Conservation (phyloP, 2,113 vertebrate species). For the Solea solea region DNA sequence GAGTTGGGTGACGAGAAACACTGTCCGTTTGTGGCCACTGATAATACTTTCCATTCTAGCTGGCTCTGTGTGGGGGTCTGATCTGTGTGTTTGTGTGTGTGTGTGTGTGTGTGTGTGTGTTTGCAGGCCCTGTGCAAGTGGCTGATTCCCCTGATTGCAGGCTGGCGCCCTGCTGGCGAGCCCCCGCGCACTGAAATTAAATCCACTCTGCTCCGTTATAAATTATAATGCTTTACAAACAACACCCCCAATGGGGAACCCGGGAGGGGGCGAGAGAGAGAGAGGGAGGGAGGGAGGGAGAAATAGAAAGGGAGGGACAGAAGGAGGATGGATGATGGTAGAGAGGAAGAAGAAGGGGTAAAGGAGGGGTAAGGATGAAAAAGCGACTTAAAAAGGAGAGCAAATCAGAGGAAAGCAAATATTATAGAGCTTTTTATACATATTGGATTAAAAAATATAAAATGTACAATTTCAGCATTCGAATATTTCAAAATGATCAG, state of each 20-base stretch:
- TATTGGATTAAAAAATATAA: slow-evolving; percentile 6
- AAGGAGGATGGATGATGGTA: slow-evolving; percentile 2
- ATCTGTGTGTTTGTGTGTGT: slow-evolving; percentile 46
- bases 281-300: not conserved
- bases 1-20: slow-evolving; percentile 97
- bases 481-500: too few species aligned
- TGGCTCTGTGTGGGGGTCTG: slow-evolving; percentile 81
- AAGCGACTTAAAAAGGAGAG: not conserved
- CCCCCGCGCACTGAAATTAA: slow-evolving; percentile 96
- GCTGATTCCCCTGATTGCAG: slow-evolving; percentile 90
- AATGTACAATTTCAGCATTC: too few species aligned
- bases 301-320: slow-evolving; percentile 15
- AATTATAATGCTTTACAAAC: slow-evolving; percentile 99
- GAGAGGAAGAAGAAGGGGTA: slow-evolving; percentile 21
- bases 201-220: slow-evolving; percentile 99
- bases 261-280: slow-evolving; percentile 11
- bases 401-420: not conserved
- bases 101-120: slow-evolving; percentile 59
- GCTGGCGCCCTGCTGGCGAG: slow-evolving; percentile 98
- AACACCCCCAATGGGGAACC: slow-evolving; percentile 92
- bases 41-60: slow-evolving; percentile 99
- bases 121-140: slow-evolving; percentile 63
- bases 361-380: slow-evolving; percentile 10
- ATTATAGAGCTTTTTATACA: slow-evolving; percentile 5
- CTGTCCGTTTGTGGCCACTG: slow-evolving; percentile 97